A percentile compares a stretch with the other conserved stretches of the same genome.
These are phyloP conservation scores for Oryzias melastigma DNA, from an alignment of 2,113 vertebrate genomes.

Conservation along the genomic window DNA sequence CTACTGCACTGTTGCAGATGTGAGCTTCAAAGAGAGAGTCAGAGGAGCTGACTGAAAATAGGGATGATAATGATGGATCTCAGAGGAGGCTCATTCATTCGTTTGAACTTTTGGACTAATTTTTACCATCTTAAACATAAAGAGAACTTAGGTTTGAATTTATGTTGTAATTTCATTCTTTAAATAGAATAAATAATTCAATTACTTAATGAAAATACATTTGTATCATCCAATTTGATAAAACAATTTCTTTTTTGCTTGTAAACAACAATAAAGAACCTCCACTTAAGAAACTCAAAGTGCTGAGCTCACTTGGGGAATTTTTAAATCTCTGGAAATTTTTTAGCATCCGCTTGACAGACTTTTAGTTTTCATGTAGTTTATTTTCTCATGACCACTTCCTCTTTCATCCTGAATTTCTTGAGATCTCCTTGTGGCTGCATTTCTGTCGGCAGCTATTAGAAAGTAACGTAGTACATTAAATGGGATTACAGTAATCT, in stretches of 20 bases:
- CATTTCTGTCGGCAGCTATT: slow-evolving; percentile 9
- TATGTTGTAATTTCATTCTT: background rate
- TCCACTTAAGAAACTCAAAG: too few relatives aligned
- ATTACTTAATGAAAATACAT: too few relatives aligned
- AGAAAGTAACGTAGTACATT: slow-evolving; percentile 23
- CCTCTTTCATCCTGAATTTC: background rate
- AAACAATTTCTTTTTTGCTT: too few relatives aligned
- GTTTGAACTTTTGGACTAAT: slow-evolving; percentile 22
- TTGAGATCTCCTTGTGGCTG: slow-evolving; percentile 7
- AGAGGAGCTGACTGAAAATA: slow-evolving; percentile 13
- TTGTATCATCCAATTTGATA: too few relatives aligned
- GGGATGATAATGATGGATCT: slow-evolving; percentile 26
- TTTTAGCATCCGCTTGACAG: too few relatives aligned
- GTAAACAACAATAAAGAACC: too few relatives aligned
- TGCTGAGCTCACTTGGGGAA: too few relatives aligned
- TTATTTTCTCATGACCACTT: background rate
- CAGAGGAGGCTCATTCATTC: slow-evolving; percentile 41
- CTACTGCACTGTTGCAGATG: background rate
- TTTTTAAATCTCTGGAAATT: too few relatives aligned
- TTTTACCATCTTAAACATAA: slow-evolving; percentile 17
- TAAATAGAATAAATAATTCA: too few relatives aligned
- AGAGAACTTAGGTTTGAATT: background rate
- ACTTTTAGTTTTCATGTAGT: too few relatives aligned
- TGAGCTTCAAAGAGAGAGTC: slow-evolving; percentile 1
- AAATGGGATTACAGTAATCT: slow-evolving; percentile 40